These are phyloP conservation scores for Anabas testudineus DNA, from an alignment of 2,797 vertebrate genomes.

Conservation along the genomic window DNA sequence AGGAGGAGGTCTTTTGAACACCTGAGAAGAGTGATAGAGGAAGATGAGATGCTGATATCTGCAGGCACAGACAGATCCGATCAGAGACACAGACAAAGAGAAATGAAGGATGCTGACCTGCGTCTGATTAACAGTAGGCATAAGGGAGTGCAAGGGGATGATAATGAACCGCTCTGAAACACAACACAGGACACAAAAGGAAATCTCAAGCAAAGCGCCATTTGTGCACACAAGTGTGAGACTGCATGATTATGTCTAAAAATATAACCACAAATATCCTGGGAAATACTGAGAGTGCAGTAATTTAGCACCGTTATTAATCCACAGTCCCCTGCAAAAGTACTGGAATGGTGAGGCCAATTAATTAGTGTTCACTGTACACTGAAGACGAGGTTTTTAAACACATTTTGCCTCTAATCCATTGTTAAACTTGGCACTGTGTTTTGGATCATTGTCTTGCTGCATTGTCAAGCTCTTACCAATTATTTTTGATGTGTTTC, in stretches of 20 bases:
- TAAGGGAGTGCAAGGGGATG: conserved; percentile 97
- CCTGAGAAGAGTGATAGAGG: conserved; percentile 81
- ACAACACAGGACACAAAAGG: conserved; percentile 60
- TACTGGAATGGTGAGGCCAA: too few relatives aligned
- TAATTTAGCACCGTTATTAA: background rate
- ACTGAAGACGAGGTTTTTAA: too few relatives aligned
- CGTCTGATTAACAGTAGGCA: conserved; percentile 98
- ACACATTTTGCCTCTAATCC: too few relatives aligned
- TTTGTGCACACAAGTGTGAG: conserved; percentile 2
- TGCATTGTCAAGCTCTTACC: too few relatives aligned
- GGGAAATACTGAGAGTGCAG: background rate
- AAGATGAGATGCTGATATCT: conserved; percentile 41
- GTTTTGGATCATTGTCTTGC: too few relatives aligned
- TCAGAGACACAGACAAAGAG: conserved; percentile 5
- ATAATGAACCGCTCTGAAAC: conserved; percentile 94
- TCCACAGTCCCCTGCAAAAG: too few relatives aligned
- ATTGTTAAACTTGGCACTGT: too few relatives aligned
- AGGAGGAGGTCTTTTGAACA: conserved; percentile 95
- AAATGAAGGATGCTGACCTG: conserved; percentile 84
- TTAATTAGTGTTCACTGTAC: too few relatives aligned
- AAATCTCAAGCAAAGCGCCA: conserved; percentile 32
- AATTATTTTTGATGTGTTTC: too few relatives aligned
- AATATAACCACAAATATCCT: conserved; percentile 7
- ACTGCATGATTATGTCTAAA: background rate
- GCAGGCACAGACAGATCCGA: conserved; percentile 19